Evolutionary conservation across 2,797 vertebrate species (phyloP).

Genomic region (Chelon labrosus): DNA sequence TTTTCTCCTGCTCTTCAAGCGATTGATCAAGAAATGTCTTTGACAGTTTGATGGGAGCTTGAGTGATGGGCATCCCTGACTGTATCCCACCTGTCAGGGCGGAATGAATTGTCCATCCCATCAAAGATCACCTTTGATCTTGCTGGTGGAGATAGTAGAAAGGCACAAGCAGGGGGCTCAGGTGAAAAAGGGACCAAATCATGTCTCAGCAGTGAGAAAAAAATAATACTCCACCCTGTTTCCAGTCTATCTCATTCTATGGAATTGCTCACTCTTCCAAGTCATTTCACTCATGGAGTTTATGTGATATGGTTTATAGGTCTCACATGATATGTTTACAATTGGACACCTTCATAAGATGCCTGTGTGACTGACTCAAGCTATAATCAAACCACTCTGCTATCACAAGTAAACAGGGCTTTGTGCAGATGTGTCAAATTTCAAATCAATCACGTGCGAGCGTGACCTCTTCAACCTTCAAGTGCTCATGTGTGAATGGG

Average conservation of each 20-base stretch:
- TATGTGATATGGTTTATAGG: constrained; percentile 55
- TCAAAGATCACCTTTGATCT: constrained; percentile 86
- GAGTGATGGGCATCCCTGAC: constrained; percentile 84
- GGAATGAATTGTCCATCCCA: constrained; percentile 86
- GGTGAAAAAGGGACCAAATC: constrained; percentile 52
- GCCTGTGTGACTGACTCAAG: constrained; percentile 46
- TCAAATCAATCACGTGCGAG: constrained; percentile 41
- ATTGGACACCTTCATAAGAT: constrained; percentile 56
- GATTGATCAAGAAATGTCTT: constrained; percentile 86
- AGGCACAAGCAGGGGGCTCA: constrained; percentile 46
- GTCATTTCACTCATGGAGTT: constrained; percentile 60
- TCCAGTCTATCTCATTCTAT: constrained; percentile 50
- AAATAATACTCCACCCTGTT: constrained; percentile 24
- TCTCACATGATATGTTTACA: constrained; percentile 52
- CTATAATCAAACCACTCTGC: constrained; percentile 52
- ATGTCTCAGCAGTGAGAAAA: constrained; percentile 29
- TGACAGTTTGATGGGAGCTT: constrained; percentile 87
- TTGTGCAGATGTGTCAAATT: constrained; percentile 44
- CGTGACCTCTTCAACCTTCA: constrained; percentile 56
- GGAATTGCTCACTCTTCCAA: constrained; percentile 59
- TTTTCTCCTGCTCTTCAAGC: constrained; percentile 77
- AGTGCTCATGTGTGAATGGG: constrained; percentile 52
- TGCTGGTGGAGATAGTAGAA: constrained; percentile 67
- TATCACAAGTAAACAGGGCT: constrained; percentile 52
- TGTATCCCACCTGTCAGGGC: constrained; percentile 81